Evolutionary conservation across 2,888 invertebrate genomes (phyloP).

Genomic region (Macrophya alboannulata): DNA sequence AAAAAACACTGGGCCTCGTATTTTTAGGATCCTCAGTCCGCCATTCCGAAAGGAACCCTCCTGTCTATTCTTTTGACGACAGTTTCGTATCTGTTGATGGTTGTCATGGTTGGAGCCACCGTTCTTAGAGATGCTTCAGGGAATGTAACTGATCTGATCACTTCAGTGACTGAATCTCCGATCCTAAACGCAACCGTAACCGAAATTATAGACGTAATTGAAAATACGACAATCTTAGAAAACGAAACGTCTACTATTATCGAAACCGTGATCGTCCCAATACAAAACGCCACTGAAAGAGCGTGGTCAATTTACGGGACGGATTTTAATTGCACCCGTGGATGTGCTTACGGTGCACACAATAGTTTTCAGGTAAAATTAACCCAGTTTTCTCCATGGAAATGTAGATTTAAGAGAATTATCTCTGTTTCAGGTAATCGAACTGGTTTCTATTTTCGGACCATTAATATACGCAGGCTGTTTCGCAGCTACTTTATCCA

Average conservation of each 20-base stretch:
- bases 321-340: constrained; percentile 82
- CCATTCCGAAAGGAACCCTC: constrained; percentile 96
- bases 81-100: constrained; percentile 92
- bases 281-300: constrained; percentile 61
- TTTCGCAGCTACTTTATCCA: constrained; percentile 98
- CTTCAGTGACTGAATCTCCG: constrained; percentile 54
- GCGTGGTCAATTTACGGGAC: constrained; percentile 79
- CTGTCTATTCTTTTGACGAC: constrained; percentile 95
- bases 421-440: constrained; percentile 86
- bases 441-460: constrained; percentile 91
- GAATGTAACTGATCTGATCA: constrained; percentile 82
- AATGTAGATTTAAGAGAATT: constrained; percentile 17
- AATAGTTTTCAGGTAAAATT: constrained; percentile 89
- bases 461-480: constrained; percentile 98
- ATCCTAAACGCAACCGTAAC: constrained; percentile 29
- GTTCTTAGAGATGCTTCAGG: constrained; percentile 92
- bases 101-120: constrained; percentile 88
- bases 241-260: constrained; percentile 61
- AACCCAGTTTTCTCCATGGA: background rate
- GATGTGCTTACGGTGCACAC: constrained; percentile 88
- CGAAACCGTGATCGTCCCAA: constrained; percentile 60
- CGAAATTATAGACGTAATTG: background rate
- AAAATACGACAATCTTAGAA: constrained; percentile 56
- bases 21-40: constrained; percentile 91
- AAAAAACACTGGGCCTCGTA: background rate